phyloP scores from a whole-genome alignment of 2,888 invertebrate species.

The Allacma fusca region DNA sequence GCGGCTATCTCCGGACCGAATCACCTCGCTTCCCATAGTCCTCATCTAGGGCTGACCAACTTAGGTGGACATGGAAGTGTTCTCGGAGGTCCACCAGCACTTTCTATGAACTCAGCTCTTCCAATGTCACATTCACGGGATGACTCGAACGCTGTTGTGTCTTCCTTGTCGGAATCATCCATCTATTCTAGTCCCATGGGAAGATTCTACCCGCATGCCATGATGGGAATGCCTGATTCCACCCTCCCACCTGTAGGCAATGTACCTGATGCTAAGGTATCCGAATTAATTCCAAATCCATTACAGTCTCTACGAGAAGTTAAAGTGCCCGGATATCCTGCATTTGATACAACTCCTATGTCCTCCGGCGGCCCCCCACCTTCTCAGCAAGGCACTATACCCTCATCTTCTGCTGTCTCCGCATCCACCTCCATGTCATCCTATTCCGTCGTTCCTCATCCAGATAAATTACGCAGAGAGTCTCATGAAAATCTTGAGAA shows the following conservation, averaged over 20 bases:
- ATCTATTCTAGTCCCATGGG: slow-evolving; percentile 60
- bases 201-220: slow-evolving; percentile 54
- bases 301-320: slow-evolving; percentile 81
- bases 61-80: not conserved
- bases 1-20: slow-evolving; percentile 45
- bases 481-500: slow-evolving; percentile 35
- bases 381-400: slow-evolving; percentile 30
- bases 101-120: not conserved
- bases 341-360: slow-evolving; percentile 55
- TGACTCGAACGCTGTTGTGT: slow-evolving; percentile 33
- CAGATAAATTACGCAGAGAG: slow-evolving; percentile 28
- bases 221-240: slow-evolving; percentile 25
- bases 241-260: slow-evolving; percentile 25
- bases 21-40: slow-evolving; percentile 1
- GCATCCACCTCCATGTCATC: slow-evolving; percentile 53
- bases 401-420: slow-evolving; percentile 49
- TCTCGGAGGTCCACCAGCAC: slow-evolving; percentile 7
- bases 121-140: slow-evolving; percentile 24
- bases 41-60: slow-evolving; percentile 8
- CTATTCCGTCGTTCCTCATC: slow-evolving; percentile 32
- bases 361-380: slow-evolving; percentile 46
- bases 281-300: slow-evolving; percentile 69
- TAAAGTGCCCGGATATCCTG: slow-evolving; percentile 75
- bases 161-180: slow-evolving; percentile 41
- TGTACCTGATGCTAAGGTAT: slow-evolving; percentile 41